phyloP scores from a whole-genome alignment of 2,888 invertebrate genomes.

The Caenorhabditis wallacei region DNA sequence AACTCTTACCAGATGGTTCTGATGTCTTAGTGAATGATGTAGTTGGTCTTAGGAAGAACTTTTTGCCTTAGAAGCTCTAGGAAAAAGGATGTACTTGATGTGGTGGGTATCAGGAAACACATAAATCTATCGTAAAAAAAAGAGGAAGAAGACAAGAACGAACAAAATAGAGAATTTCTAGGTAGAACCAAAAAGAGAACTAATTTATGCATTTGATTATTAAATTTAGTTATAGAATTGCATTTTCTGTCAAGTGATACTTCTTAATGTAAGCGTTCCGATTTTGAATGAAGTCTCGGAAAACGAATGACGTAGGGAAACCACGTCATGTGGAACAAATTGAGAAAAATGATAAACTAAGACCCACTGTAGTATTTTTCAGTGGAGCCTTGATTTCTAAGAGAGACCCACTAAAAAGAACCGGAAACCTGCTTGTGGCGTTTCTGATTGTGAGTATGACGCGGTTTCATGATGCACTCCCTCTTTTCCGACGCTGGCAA shows the following conservation, averaged over 20 bases:
- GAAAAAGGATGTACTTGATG: constrained; percentile 33
- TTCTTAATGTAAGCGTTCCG: constrained; percentile 22
- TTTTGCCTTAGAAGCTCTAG: constrained; percentile 6
- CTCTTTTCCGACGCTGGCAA: constrained; percentile 8
- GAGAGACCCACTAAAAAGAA: background rate
- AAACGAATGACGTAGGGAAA: constrained; percentile 7
- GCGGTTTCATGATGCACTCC: constrained; percentile 45
- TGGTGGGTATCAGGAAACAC: constrained; percentile 56
- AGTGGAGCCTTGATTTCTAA: constrained; percentile 11
- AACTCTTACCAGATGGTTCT: constrained; percentile 37
- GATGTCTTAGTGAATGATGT: constrained; percentile 58
- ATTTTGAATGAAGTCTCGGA: background rate
- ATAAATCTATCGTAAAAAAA: constrained; percentile 54
- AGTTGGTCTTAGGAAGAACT: constrained; percentile 53
- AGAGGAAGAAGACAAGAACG: constrained; percentile 3
- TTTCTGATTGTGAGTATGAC: constrained; percentile 56
- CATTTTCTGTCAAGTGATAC: background rate
- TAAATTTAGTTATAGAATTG: constrained; percentile 13
- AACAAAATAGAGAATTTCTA: constrained; percentile 5
- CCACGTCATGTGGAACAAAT: constrained; percentile 22
- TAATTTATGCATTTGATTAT: constrained; percentile 22
- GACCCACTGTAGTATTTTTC: constrained; percentile 20
- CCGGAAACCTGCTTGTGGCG: constrained; percentile 55
- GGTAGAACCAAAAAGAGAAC: constrained; percentile 5
- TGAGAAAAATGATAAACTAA: background rate